Evolutionary conservation across 2,888 invertebrate genomes (phyloP).

Genomic region (Mesorhabditis sp.): DNA sequence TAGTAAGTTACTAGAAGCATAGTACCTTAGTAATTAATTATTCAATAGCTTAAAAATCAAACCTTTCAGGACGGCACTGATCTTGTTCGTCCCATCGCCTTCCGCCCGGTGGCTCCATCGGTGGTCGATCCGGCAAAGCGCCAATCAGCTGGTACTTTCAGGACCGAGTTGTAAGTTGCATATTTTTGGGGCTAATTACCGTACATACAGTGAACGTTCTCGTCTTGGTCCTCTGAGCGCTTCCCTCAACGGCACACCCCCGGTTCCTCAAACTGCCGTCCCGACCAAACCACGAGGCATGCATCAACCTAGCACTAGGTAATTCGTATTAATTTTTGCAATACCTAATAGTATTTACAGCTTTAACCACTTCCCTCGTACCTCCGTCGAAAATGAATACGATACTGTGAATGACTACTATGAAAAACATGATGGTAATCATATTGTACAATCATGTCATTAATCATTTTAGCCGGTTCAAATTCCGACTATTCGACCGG

Average conservation of each 20-base stretch:
- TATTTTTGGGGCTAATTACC: not conserved
- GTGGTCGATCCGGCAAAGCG: not conserved
- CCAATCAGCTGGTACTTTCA: constrained; percentile 5
- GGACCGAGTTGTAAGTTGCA: not conserved
- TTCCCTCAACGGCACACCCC: constrained; percentile 1
- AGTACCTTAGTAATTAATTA: not conserved
- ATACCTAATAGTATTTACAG: not conserved
- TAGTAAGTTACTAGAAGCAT: not conserved
- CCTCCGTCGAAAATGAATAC: not conserved
- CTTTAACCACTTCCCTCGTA: not conserved
- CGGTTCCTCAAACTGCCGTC: not conserved
- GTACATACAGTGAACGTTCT: not conserved
- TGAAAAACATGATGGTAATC: constrained; percentile 1
- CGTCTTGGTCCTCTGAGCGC: not conserved
- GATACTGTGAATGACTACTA: constrained; percentile 2
- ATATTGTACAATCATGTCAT: not conserved
- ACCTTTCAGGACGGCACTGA: constrained; percentile 4
- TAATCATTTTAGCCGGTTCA: not conserved
- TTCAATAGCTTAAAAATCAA: not conserved
- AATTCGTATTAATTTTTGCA: not conserved
- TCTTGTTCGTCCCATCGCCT: not conserved
- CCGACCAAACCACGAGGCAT: not conserved
- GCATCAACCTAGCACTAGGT: constrained; percentile 1
- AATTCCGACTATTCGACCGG: not conserved
- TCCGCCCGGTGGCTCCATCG: not conserved